Base-by-base conservation (phyloP, 2,888 invertebrate species). In the Macropis europaea region DNA sequence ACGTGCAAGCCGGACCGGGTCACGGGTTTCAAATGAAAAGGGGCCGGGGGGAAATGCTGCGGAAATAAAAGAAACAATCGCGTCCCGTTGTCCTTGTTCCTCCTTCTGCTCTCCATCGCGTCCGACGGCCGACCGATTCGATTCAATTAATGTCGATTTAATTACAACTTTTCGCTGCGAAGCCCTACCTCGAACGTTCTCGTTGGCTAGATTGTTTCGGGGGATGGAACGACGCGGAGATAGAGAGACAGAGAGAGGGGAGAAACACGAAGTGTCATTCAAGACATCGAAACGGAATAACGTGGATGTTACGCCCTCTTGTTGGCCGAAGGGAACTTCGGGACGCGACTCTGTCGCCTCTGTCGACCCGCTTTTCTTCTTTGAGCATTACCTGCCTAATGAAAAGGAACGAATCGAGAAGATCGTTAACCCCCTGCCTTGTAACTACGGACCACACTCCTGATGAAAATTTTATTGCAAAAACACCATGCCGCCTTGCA, bases 111-210 rank as follows among this genome's bases (percentile, higher is more conserved):
- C 17, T 22, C 28, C 19, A 24, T 24, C 13, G 6, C 4, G 2
- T 24, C 22, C 17, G 9, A 36, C 11, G 17, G 28, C 1, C 15
- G 6, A 36, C 9, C 40, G 13, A 2, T 38, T 32, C 24, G 26
- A 63, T 67, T 40, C 7, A 63, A 63, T 53, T 32, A 53, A 30
- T 34, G 40, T 54, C 38, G 47, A 54, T 24, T 47, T 47, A 54
- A 54, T 47, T 63, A 34, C 30, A 24, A 47, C 36, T 47, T 26
- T 22, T 28, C 28, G 0, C 34, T 6, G 24, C 5, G 32, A 32
- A 34, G 36, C n/a, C 5, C 3, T 7, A 11, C n/a, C n/a, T n/a
- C n/a, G 22, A n/a, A 6, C 5, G 15, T 15, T 15, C 19, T 3
- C 5, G 2, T 43, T 6, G 24, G 3, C 7, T 26, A n/a, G 22